Base-by-base conservation (phyloP, 2,888 invertebrate genomes). In the Yponomeuta evonymella region DNA sequence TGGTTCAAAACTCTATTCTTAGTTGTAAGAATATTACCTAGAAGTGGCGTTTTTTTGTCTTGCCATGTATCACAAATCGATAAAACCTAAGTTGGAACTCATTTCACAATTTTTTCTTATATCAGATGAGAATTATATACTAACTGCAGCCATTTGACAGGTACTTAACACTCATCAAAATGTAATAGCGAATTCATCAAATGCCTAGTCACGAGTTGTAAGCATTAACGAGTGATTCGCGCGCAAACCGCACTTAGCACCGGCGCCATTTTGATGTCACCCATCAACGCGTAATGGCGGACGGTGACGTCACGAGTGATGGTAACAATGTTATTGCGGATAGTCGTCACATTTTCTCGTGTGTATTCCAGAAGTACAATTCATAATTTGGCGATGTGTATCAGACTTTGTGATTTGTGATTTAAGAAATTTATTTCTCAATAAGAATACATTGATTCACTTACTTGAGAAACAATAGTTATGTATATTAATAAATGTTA, bases 281-380 rank as follows among this genome's bases (percentile, higher is more conserved):
- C 48, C 67, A 67, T 67, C 67, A 67, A 33, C 67, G 48, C 48
- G 67, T 67, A 67, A 67, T 67, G 67, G 67, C 67, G 67, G 11
- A 33, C 48, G 15, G 65, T 65, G 65, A 65, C 65, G 65, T 58
- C 51, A 58, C 51, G 51, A 12, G 51, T 58, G 51, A 58, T 12
- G 51, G 15, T 58, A 58, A 58, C 51, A 58, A 58, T 58, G 51
- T 58, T 58, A 58, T 15, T 58, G 51, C 51, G 15, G 6, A 58
- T 51, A 12, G 10, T 58, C 51, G 15, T 15, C 12, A 58, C 0
- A 58, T 58, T 58, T 58, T 58, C 51, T 15, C 15, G 51, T 58
- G 15, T 4, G 12, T 6, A 43, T 43, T 43, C 43, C 51, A 58
- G 51, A 58, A 58, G 51, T 6, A 58, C 12, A 51, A 12, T 12